Percentiles rank a stretch among this genome's conserved stretches.
Conservation (phyloP, 2,888 invertebrate species). For the Eupithecia tripunctaria region DNA sequence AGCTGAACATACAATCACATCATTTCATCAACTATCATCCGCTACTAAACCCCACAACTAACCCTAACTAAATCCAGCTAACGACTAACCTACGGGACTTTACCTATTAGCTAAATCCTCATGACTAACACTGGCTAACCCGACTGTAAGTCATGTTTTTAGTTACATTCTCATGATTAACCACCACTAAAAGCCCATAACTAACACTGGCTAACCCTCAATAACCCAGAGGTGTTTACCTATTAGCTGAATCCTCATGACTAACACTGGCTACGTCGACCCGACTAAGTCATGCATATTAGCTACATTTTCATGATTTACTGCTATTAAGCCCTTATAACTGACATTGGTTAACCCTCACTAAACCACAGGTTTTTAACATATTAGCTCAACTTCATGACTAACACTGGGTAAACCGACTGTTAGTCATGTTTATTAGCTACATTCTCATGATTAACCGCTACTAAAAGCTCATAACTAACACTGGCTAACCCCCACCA, state of each 20-base stretch:
- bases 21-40: not conserved
- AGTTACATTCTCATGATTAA: no score
- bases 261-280: not conserved
- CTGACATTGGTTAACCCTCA: slow-evolving; percentile 12
- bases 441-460: not conserved
- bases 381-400: no score
- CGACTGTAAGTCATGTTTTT: no score
- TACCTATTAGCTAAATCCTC: not conserved
- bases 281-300: not conserved
- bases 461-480: not conserved
- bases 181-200: no score
- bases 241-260: not conserved
- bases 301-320: no score
- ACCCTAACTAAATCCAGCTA: not conserved
- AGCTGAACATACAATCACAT: slow-evolving; percentile 37
- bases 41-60: not conserved
- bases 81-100: not conserved
- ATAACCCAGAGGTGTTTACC: not conserved
- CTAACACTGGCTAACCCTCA: not conserved
- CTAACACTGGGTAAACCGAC: no score
- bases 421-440: no score
- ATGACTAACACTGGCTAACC: not conserved
- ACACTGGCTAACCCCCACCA: slow-evolving; percentile 22
- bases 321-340: not conserved
- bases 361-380: no score